These are phyloP conservation scores for Lepidostoma basale DNA, from an alignment of 1,140 invertebrate genomes.

Conservation along the genomic window DNA sequence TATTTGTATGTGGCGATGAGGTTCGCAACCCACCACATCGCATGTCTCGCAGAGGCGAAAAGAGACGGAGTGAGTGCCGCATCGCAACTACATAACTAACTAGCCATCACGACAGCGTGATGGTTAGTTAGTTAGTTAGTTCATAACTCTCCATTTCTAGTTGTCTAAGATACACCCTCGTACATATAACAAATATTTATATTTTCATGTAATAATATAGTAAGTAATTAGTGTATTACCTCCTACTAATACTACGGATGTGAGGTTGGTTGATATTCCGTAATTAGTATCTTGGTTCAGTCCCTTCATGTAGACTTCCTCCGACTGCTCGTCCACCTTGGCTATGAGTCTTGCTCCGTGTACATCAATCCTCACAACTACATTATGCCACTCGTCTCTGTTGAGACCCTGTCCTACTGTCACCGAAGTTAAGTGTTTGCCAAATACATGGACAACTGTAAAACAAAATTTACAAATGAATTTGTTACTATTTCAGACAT, in stretches of 20 bases:
- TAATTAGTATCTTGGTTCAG: constrained; percentile 82
- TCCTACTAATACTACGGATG: constrained; percentile 87
- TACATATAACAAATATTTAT: not conserved
- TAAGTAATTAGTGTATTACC: constrained; percentile 59
- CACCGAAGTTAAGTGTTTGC: constrained; percentile 81
- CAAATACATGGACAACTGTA: constrained; percentile 84
- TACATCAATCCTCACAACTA: constrained; percentile 81
- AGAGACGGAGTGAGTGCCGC: no score
- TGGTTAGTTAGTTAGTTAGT: no score
- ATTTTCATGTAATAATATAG: not conserved
- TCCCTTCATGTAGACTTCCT: constrained; percentile 79
- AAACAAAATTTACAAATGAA: not conserved
- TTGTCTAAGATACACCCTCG: not conserved
- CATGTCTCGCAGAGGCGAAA: no score
- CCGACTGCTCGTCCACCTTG: constrained; percentile 79
- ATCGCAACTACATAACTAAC: no score
- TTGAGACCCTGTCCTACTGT: constrained; percentile 89
- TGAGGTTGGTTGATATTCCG: constrained; percentile 79
- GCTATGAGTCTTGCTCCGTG: constrained; percentile 80
- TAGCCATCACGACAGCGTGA: no score
- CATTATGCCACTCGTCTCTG: constrained; percentile 87
- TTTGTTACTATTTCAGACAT: not conserved
- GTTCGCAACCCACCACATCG: no score
- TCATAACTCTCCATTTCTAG: no score
- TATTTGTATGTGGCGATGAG: no score